Conservation (phyloP, 2,113 vertebrate species). For the Saimiri boliviensis region DNA sequence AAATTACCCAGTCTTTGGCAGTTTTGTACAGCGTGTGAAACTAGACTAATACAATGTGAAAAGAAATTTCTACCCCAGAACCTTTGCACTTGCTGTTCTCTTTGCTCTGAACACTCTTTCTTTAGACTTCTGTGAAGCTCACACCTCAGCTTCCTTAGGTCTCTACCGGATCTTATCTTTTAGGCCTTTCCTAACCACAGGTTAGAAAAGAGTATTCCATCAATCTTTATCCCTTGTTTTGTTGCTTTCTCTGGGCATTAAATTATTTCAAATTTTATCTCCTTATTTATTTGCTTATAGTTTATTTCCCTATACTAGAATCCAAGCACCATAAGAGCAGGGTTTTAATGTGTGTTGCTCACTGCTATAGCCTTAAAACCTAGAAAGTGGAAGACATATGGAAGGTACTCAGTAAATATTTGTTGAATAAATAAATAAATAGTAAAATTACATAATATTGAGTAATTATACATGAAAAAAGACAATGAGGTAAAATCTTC, state of each 20-base stretch:
- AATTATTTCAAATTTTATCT: neutral
- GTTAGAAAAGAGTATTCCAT: neutral
- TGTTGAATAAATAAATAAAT: neutral
- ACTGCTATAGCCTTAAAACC: neutral
- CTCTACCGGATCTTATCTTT: neutral
- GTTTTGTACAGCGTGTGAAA: too few species aligned
- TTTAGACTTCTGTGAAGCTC: neutral
- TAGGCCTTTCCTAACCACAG: neutral
- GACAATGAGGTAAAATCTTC: neutral
- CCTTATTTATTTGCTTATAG: neutral
- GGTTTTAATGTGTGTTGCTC: neutral
- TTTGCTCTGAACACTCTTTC: neutral
- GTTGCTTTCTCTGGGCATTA: neutral
- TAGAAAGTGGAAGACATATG: neutral
- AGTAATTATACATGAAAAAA: neutral
- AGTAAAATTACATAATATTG: neutral
- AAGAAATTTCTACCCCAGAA: neutral
- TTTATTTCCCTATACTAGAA: neutral
- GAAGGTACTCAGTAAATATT: neutral
- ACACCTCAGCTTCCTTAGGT: neutral
- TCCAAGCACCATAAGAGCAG: neutral
- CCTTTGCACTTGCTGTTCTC: neutral
- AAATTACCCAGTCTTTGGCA: too few species aligned
- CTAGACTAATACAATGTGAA: neutral
- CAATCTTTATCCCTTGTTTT: neutral